Evolutionary conservation across 2,797 vertebrate genomes (phyloP), one percentile per base, ranked within the genome.

Genomic region (Masticophis lateralis): DNA sequence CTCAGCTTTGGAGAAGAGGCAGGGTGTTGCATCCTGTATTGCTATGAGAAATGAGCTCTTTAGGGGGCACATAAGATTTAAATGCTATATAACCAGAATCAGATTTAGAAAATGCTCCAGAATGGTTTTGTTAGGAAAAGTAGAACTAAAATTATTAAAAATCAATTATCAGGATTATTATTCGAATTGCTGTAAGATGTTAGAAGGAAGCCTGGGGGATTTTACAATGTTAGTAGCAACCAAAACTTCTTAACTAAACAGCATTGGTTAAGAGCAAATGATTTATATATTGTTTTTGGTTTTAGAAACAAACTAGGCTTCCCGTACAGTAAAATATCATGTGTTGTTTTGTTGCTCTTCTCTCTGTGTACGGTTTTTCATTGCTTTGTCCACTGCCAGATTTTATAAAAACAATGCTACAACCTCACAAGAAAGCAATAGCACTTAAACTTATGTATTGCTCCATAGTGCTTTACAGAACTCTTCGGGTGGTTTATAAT

Each of bases 61-160:
- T 51, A 20, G 51, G 43, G 43, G 90, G 7, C 55, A 22, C 25
- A n/a, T 55, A 37, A 60, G 61, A 93, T 88, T 79, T 28, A 51
- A 61, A 37, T 1, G 47, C 79, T 83, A 43, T 12, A 83, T 83
- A 79, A 61, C 14, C 27, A 27, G 43, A 91, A 91, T 91, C 63
- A 91, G 43, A 91, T 91, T 88, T 93, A 61, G 43, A 88, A 79
- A 88, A 93, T 22, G 91, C 47, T n/a, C 13, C 10, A 47, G 66
- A 51, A 43, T 63, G 43, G n/a, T 60, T 37, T 91, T 61, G 27
- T 69, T 59, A 10, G 79, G 32, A 56, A 47, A 22, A 91, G 47
- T 60, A 61, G 90, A 66, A 88, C 60, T 90, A 66, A 59, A 32
- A 90, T 87, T n/a, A 14, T 37, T 47, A 47, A 27, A 60, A 66